These are phyloP conservation scores for Lithodes maja DNA, from an alignment of 2,888 invertebrate species.

Conservation along the genomic window DNA sequence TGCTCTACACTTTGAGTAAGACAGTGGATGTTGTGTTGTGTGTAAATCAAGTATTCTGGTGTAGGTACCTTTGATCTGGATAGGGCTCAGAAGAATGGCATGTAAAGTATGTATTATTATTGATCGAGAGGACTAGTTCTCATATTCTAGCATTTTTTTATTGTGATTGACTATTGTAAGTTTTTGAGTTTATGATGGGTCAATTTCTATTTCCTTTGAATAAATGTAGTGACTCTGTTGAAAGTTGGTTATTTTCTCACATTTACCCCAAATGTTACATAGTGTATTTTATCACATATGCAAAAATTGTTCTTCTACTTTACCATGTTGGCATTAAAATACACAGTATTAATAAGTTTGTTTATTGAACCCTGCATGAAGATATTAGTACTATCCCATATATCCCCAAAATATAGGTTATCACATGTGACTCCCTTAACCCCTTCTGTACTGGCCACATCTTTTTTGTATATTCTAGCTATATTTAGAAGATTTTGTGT, in stretches of 20 bases:
- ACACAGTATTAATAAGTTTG: constrained; percentile 48
- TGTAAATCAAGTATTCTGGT: constrained; percentile 23
- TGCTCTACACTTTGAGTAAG: constrained; percentile 21
- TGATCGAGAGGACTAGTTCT: constrained; percentile 5
- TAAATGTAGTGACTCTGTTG: constrained; percentile 43
- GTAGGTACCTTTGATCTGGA: constrained; percentile 42
- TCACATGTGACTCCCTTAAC: no score
- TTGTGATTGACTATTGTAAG: constrained; percentile 36
- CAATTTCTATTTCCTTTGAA: constrained; percentile 24
- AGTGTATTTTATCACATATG: constrained; percentile 62
- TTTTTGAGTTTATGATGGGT: constrained; percentile 46
- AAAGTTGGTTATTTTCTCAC: constrained; percentile 51
- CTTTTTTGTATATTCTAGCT: no score
- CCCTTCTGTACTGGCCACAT: no score
- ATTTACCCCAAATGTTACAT: constrained; percentile 53
- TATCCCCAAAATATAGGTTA: no score
- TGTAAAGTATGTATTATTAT: constrained; percentile 52
- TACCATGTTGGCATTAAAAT: constrained; percentile 65
- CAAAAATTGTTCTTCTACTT: constrained; percentile 61
- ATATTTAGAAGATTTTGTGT: no score
- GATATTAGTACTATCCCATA: no score
- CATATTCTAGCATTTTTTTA: constrained; percentile 37
- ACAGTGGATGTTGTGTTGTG: constrained; percentile 15
- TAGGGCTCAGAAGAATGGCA: constrained; percentile 33
- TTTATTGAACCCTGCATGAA: not conserved